Conservation (phyloP, 2,113 vertebrate genomes). For the Hiodon alosoides region DNA sequence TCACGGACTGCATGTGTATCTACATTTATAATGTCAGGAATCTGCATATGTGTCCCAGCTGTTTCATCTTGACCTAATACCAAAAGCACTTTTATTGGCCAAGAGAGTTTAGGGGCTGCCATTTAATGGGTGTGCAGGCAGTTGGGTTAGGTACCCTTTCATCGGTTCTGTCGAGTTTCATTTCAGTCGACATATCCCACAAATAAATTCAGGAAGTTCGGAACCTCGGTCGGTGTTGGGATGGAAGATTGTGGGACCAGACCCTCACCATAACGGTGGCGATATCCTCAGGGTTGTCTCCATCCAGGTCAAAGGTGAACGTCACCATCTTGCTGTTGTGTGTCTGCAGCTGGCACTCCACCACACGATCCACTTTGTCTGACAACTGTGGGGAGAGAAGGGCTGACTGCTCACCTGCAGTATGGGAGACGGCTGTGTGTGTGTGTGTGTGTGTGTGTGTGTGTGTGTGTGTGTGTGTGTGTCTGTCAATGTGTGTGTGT, state of each 20-base stretch:
- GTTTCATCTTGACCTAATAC: no score
- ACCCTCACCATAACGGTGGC: conserved; percentile 82
- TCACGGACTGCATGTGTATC: background rate
- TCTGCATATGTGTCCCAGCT: no score
- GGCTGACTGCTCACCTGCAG: background rate
- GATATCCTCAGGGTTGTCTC: conserved; percentile 91
- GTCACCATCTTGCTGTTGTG: conserved; percentile 96
- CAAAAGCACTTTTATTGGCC: no score
- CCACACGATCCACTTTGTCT: conserved; percentile 79
- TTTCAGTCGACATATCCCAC: background rate
- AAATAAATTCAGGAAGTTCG: background rate
- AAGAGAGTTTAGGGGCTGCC: no score
- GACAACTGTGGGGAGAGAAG: conserved; percentile 63
- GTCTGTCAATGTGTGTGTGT: no score
- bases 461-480: no score
- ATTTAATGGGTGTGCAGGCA: no score
- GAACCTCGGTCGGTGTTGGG: background rate
- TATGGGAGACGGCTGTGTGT: background rate
- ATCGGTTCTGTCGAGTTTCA: background rate
- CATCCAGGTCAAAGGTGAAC: conserved; percentile 92
- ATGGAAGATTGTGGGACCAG: background rate
- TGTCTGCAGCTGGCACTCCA: conserved; percentile 92
- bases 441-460: background rate
- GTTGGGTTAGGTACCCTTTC: background rate
- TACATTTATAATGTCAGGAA: background rate